Conservation (phyloP, 2,113 vertebrate genomes). For the Myiopsitta monachus region DNA sequence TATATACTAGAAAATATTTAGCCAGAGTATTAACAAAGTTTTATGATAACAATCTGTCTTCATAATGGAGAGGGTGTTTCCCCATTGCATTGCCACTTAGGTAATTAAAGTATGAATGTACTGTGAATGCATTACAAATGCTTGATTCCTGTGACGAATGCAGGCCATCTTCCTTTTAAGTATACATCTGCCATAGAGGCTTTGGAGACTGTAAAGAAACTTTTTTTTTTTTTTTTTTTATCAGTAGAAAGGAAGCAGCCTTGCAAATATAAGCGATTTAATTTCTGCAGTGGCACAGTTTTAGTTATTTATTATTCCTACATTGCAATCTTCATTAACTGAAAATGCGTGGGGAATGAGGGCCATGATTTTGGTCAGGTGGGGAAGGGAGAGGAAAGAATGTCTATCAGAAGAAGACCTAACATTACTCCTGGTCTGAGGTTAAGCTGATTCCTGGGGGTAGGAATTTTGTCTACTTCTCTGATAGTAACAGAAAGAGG, state of each 20-base stretch:
- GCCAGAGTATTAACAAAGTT: neutral
- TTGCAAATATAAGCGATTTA: neutral
- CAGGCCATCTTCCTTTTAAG: neutral
- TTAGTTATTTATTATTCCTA: neutral
- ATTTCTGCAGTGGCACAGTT: neutral
- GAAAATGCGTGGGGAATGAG: neutral
- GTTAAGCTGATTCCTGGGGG: neutral
- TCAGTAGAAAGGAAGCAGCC: neutral
- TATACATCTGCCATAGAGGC: neutral
- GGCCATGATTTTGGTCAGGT: neutral
- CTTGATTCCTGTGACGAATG: neutral
- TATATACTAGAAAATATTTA: neutral
- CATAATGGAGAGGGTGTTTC: neutral
- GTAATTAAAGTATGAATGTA: neutral
- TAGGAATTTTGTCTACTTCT: neutral
- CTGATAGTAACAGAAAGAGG: neutral
- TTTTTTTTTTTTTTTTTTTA: neutral
- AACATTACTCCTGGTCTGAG: neutral
- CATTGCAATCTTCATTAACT: neutral
- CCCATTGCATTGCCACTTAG: neutral
- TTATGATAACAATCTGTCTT: neutral
- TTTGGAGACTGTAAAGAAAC: neutral
- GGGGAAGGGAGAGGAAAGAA: neutral
- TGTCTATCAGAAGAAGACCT: neutral
- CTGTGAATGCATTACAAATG: neutral